phyloP scores from a whole-genome alignment of 1,140 invertebrate species.

The Drosophila hydei region DNA sequence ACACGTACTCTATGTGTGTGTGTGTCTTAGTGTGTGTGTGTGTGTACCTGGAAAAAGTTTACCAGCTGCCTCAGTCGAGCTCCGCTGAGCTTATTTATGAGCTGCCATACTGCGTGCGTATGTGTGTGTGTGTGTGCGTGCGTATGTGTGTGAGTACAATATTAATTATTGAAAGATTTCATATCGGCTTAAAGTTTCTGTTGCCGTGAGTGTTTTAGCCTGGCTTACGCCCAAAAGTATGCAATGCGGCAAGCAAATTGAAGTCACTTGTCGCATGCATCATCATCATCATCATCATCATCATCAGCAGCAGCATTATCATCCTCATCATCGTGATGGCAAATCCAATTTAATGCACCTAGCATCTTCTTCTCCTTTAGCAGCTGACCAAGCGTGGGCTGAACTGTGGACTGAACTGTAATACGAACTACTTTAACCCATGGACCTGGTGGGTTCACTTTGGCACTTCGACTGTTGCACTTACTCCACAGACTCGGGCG shows the following conservation, averaged over 20 bases:
- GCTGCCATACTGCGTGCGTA: constrained; percentile 30
- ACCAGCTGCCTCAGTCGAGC: constrained; percentile 46
- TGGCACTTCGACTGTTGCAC: constrained; percentile 25
- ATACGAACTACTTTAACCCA: constrained; percentile 29
- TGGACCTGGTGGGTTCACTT: constrained; percentile 26
- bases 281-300: constrained; percentile 72
- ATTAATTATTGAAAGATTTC: constrained; percentile 81
- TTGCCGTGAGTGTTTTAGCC: constrained; percentile 48
- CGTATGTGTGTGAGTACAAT: constrained; percentile 48
- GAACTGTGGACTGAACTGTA: not conserved
- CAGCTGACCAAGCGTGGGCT: not conserved
- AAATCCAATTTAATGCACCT: constrained; percentile 65
- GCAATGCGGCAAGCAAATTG: constrained; percentile 41
- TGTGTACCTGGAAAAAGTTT: constrained; percentile 61
- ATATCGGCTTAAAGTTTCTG: constrained; percentile 77
- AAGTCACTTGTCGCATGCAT: constrained; percentile 76
- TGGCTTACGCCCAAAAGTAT: constrained; percentile 8
- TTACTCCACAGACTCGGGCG: constrained; percentile 27
- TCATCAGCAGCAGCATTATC: constrained; percentile 68
- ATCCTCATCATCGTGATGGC: constrained; percentile 30
- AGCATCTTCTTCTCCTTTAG: constrained; percentile 14
- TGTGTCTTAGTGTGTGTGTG: constrained; percentile 28
- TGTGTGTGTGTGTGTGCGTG: constrained; percentile 22
- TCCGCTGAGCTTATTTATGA: constrained; percentile 67
- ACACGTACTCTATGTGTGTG: constrained; percentile 57